These are phyloP conservation scores for Bedellia somnulentella DNA, from an alignment of 2,888 invertebrate genomes.

Conservation along the genomic window DNA sequence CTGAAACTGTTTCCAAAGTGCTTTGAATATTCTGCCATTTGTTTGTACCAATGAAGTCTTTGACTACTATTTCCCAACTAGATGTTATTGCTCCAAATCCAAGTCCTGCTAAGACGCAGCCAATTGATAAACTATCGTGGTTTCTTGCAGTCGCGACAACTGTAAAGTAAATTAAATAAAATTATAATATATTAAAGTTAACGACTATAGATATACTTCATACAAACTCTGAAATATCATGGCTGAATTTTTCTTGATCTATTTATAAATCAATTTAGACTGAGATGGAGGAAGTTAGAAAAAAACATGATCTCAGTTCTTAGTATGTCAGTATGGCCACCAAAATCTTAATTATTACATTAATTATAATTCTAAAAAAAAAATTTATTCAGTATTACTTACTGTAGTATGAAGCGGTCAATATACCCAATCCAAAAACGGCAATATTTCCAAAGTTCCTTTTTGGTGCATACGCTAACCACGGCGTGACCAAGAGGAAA, in stretches of 20 bases:
- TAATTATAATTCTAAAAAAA: too few relatives aligned
- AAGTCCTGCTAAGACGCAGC: conserved; percentile 49
- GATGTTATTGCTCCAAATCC: conserved; percentile 50
- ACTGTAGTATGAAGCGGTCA: conserved; percentile 20
- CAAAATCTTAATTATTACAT: too few relatives aligned
- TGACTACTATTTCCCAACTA: conserved; percentile 44
- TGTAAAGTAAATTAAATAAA: conserved; percentile 23
- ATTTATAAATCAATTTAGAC: too few relatives aligned
- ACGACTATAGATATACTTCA: too few relatives aligned
- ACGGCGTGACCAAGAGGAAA: conserved; percentile 41
- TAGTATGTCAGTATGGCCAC: too few relatives aligned
- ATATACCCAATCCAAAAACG: conserved; percentile 28
- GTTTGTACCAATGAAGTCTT: conserved; percentile 46
- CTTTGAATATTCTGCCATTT: conserved; percentile 53
- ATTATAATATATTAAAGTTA: too few relatives aligned
- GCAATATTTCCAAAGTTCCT: conserved; percentile 44
- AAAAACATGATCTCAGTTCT: too few relatives aligned
- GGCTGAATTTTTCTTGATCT: too few relatives aligned
- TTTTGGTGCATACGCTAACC: conserved; percentile 43
- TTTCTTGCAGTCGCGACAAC: conserved; percentile 34
- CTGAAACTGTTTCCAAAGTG: conserved; percentile 43
- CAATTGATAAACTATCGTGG: conserved; percentile 48
- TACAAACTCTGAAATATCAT: too few relatives aligned
- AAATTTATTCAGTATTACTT: too few relatives aligned
- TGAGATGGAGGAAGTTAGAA: too few relatives aligned